Percentiles rank a stretch among this genome's conserved stretches.
phyloP scores from a whole-genome alignment of 2,797 vertebrate genomes.

The Acropternis orthonyx region DNA sequence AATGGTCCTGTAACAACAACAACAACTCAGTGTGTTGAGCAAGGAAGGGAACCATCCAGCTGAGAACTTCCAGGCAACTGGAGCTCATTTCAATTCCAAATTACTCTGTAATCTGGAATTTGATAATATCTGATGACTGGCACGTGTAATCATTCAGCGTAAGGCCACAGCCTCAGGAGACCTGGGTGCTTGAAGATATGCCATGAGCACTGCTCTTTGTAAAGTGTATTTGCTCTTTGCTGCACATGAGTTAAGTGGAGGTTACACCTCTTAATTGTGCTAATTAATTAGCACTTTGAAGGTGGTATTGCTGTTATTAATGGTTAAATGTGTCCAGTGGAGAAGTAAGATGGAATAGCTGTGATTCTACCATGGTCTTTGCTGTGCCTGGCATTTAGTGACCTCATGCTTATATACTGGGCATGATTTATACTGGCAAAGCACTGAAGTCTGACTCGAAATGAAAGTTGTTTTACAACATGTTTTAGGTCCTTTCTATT shows the following conservation, averaged over 20 bases:
- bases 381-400: neutral
- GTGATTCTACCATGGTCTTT: neutral
- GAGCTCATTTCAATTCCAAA: neutral
- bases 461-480: neutral
- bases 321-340: neutral
- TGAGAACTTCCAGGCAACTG: neutral
- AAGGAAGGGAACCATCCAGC: neutral
- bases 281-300: neutral
- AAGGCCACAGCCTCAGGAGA: neutral
- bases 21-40: neutral
- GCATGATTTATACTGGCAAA: neutral
- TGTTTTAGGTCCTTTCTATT: neutral
- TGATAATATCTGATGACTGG: neutral
- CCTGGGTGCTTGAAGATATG: neutral
- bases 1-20: neutral
- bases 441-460: neutral
- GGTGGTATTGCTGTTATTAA: neutral
- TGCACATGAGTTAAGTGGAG: neutral
- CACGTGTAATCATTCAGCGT: neutral
- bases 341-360: neutral
- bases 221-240: neutral
- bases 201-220: neutral
- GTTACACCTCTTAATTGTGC: neutral
- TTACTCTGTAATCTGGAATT: neutral
- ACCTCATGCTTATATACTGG: neutral